A percentile compares a stretch with the other conserved stretches of the same genome.
phyloP scores from a whole-genome alignment of 1,140 invertebrate genomes.

The Sycobia sp. region DNA sequence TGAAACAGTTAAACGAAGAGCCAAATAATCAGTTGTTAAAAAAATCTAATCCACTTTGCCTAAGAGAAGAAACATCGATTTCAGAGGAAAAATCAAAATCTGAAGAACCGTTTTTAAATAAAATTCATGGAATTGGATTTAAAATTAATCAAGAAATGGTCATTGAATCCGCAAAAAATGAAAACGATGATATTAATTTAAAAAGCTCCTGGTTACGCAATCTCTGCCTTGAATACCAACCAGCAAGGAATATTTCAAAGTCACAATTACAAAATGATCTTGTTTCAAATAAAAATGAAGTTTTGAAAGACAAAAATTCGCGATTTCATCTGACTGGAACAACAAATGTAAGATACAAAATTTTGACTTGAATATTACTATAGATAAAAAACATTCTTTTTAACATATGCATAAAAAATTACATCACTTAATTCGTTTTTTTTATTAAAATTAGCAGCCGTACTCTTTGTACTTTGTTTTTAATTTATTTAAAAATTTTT shows the following conservation, averaged over 20 bases:
- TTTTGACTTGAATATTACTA: neutral
- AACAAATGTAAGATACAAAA: slow-evolving; percentile 10
- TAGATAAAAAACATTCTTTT: no score
- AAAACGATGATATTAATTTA: slow-evolving; percentile 6
- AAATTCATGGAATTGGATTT: no score
- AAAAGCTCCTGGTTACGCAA: slow-evolving; percentile 21
- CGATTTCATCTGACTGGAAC: neutral
- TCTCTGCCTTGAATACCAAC: slow-evolving; percentile 23
- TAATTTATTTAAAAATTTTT: no score
- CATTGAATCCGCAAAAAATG: neutral
- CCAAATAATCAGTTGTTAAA: neutral
- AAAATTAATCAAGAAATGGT: neutral
- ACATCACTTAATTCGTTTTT: no score
- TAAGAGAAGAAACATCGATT: neutral
- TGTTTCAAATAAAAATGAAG: neutral
- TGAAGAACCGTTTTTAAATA: no score
- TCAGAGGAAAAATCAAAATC: no score
- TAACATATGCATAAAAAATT: no score
- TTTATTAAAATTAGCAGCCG: no score
- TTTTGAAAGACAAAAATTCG: neutral
- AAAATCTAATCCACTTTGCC: neutral
- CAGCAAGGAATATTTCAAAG: slow-evolving; percentile 8
- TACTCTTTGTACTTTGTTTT: no score
- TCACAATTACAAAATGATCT: neutral
- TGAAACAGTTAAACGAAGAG: neutral